Base-by-base conservation (phyloP, 2,113 vertebrate genomes). In the Tupaia chinensis region DNA sequence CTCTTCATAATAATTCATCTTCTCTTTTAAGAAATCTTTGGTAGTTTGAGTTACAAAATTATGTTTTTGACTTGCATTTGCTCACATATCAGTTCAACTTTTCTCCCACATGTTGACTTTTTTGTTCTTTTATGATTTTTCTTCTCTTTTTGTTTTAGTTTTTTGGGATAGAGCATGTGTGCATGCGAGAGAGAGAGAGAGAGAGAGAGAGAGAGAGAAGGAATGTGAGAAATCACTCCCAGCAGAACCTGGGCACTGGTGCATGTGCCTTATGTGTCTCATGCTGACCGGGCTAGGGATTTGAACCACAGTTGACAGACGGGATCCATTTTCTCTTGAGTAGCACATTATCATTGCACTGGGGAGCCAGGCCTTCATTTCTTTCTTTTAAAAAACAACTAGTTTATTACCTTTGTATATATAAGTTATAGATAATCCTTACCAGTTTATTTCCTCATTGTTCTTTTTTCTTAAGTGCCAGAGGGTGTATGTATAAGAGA, bases 21-120 rank as follows among this genome's bases (percentile, higher is more conserved):
- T 70, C 85, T 86, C 22, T 79, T 83, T 89, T 79, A 90, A 87
- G 58, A 94, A 95, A 53, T 79, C 5, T 54, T 82, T 95, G 19
- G 12, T 3, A 90, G 34, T 95, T 72, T 65, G 72, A 89, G 15
- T 92, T 80, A 87, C 34, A 95, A 73, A 92, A 92, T 78, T 66
- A 61, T 70, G 6, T 74, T 93, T 92, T 94, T 91, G 15, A 72
- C 87, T 81, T 91, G 56, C 8, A 44, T 80, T 65, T 94, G 8
- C 78, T 63, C 17, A 80, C 17, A 20, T 77, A n/a, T 58, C n/a
- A 32, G 25, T 91, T 78, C 54, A 88, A 22, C 13, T 29, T 66
- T 5, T 16, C 17, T n/a, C 15, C 23, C 6, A 27, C 12, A 29
- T 63, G 16, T 87, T 89, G 66, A 11, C 54, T 73, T 56, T 53